Conservation (phyloP, 2,888 invertebrate genomes). For the Leptopilina syphax region DNA sequence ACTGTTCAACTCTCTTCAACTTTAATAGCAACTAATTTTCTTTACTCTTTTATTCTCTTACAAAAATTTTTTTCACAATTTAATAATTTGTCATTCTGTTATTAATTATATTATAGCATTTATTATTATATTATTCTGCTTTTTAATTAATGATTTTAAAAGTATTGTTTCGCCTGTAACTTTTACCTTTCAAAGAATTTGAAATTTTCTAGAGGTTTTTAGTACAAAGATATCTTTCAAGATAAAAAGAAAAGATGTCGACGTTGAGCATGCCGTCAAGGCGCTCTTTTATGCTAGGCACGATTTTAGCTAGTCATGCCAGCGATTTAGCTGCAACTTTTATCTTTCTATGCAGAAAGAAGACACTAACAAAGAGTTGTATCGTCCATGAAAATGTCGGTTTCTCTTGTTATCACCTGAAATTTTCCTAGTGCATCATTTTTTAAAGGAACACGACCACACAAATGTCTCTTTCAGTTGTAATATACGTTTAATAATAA, state of each 20-base stretch:
- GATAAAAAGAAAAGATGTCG: neutral
- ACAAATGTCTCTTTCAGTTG: neutral
- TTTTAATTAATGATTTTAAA: too few species aligned
- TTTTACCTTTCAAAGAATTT: neutral
- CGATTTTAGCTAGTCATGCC: constrained; percentile 27
- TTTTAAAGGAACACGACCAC: neutral
- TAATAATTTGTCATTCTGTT: neutral
- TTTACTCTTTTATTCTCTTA: neutral
- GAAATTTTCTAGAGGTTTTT: neutral
- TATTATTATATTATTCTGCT: too few species aligned
- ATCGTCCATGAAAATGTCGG: constrained; percentile 11
- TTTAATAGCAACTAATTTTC: constrained; percentile 1
- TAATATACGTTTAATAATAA: neutral
- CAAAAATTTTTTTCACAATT: neutral
- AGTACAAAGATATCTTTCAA: neutral
- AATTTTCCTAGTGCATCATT: neutral
- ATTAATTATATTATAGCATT: too few species aligned
- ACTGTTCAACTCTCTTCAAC: constrained; percentile 6
- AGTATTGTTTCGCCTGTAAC: too few species aligned
- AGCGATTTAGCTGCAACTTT: constrained; percentile 35
- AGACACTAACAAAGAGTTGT: constrained; percentile 25
- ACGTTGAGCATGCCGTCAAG: neutral
- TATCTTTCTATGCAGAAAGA: constrained; percentile 22
- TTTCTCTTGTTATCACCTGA: neutral
- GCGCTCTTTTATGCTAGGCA: constrained; percentile 8